These are phyloP conservation scores for Wiebesia pumilae DNA, from an alignment of 1,140 invertebrate species.

Conservation along the genomic window DNA sequence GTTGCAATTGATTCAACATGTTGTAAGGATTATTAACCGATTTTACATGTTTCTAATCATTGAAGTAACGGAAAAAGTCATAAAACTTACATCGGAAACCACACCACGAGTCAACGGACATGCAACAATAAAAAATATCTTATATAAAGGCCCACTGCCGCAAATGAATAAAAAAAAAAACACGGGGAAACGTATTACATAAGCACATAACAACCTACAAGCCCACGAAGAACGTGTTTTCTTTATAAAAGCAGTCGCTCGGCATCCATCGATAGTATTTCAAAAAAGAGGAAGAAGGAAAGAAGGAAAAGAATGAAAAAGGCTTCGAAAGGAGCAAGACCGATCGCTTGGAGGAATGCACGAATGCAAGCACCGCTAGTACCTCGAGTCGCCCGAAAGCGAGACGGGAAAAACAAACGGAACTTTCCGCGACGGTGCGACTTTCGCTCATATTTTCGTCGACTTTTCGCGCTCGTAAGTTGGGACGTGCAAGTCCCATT, in stretches of 20 bases:
- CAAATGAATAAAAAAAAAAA: not conserved
- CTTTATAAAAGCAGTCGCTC: constrained; percentile 4
- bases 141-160: not conserved
- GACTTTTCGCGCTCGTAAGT: constrained; percentile 1
- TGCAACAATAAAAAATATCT: constrained; percentile 11
- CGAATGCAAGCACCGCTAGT: constrained; percentile 43
- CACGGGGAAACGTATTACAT: not conserved
- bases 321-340: not conserved
- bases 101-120: not conserved
- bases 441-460: constrained; percentile 19
- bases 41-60: no score
- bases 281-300: not conserved
- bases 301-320: not conserved
- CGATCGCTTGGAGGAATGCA: constrained; percentile 26
- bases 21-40: no score
- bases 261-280: not conserved
- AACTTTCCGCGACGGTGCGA: not conserved
- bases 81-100: no score
- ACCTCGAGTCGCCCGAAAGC: not conserved
- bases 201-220: not conserved
- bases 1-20: no score
- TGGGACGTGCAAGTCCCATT: not conserved
- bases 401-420: constrained; percentile 28
- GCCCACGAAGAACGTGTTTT: not conserved
- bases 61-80: no score